Percentiles rank a stretch among this genome's conserved stretches.
Evolutionary conservation across 2,888 invertebrate genomes (phyloP).

Genomic region (Belgica antarctica): DNA sequence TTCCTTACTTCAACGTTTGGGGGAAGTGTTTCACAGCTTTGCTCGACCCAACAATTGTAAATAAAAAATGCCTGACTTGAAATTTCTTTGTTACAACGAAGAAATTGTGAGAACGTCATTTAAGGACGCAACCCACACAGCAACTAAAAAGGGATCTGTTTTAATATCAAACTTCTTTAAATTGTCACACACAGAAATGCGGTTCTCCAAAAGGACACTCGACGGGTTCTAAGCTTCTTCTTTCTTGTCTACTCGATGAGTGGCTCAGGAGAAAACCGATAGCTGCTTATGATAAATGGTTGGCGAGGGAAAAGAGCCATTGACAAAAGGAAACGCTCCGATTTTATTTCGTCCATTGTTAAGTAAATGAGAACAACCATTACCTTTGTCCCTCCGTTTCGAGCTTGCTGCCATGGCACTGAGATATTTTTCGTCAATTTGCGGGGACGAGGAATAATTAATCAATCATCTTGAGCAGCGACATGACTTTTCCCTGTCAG

Average conservation of each 20-base stretch:
- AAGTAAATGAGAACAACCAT: neutral
- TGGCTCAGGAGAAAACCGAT: neutral
- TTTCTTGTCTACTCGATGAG: conserved; percentile 7
- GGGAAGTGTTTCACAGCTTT: no score
- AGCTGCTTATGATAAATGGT: conserved; percentile 22
- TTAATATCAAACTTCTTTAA: conserved; percentile 7
- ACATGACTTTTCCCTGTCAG: neutral
- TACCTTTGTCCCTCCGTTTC: neutral
- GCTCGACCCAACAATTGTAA: no score
- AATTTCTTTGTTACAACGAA: neutral
- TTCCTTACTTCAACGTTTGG: no score
- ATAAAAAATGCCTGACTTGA: neutral
- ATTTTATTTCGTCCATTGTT: neutral
- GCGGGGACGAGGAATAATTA: neutral
- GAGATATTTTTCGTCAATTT: neutral
- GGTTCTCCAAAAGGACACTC: neutral
- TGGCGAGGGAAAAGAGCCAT: conserved; percentile 1
- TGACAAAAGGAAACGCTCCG: neutral
- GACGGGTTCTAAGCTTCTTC: no score
- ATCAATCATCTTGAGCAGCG: neutral
- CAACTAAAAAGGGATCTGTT: neutral
- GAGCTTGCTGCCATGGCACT: neutral
- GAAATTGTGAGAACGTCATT: no score
- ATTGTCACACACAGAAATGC: neutral
- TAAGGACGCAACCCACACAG: neutral